These are phyloP conservation scores for Cacoxenus indagator DNA, from an alignment of 2,888 invertebrate genomes.

Conservation along the genomic window DNA sequence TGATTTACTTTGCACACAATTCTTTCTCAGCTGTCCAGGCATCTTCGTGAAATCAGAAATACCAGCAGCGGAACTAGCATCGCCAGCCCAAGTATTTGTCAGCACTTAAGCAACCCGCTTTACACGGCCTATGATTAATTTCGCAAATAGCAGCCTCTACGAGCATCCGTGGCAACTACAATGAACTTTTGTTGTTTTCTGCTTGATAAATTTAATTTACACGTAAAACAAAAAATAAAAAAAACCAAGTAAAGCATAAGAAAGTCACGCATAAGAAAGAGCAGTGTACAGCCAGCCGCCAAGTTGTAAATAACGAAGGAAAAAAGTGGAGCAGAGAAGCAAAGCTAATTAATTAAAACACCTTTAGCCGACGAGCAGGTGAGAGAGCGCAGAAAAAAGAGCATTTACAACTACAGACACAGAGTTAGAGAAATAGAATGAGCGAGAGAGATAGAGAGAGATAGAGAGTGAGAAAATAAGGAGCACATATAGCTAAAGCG, in stretches of 20 bases:
- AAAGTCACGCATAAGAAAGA: not conserved
- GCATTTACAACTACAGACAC: not conserved
- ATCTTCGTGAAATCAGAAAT: too few relatives aligned
- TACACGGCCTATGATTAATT: slow-evolving; percentile 50
- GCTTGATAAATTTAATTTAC: slow-evolving; percentile 65
- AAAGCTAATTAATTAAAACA: slow-evolving; percentile 63
- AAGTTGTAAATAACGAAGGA: slow-evolving; percentile 20
- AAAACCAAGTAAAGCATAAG: not conserved
- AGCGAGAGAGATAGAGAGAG: not conserved
- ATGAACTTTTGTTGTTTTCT: slow-evolving; percentile 52
- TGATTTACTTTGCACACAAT: too few relatives aligned
- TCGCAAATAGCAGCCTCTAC: slow-evolving; percentile 40
- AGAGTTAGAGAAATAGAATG: not conserved
- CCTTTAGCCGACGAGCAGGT: slow-evolving; percentile 41
- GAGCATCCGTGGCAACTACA: not conserved
- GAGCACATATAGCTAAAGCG: slow-evolving; percentile 22
- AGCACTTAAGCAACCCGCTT: not conserved
- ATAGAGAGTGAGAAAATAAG: not conserved
- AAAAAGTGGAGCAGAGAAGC: slow-evolving; percentile 56
- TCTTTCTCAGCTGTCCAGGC: too few relatives aligned
- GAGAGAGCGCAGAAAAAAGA: not conserved
- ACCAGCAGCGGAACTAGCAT: too few relatives aligned
- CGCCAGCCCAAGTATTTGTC: not conserved
- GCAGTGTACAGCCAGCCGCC: not conserved
- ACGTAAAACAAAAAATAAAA: slow-evolving; percentile 42